Conservation (phyloP, 2,797 vertebrate species). For the Phoeniculus purpureus region DNA sequence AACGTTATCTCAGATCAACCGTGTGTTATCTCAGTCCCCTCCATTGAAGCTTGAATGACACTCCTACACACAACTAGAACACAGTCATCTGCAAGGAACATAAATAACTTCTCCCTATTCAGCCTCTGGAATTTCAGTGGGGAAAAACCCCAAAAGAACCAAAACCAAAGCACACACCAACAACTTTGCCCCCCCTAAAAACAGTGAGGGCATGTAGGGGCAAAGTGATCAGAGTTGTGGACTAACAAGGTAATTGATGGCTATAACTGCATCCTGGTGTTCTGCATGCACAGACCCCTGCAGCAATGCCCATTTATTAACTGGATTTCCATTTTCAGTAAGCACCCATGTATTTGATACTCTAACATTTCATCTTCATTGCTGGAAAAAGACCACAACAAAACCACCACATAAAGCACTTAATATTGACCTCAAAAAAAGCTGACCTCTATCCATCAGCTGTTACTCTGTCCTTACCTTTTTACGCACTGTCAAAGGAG, state of each 20-base stretch:
- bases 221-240: neutral
- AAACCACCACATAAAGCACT: neutral
- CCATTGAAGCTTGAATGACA: neutral
- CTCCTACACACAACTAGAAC: neutral
- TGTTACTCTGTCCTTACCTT: neutral
- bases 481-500: neutral
- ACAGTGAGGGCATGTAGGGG: neutral
- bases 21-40: rapidly evolving
- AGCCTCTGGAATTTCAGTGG: neutral
- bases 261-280: neutral
- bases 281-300: neutral
- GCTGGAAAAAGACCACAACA: neutral
- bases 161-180: too few species aligned
- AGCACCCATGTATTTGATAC: neutral
- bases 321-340: neutral
- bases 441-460: neutral
- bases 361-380: neutral
- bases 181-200: neutral
- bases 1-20: neutral
- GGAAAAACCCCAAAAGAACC: neutral
- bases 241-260: neutral
- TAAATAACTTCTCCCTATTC: neutral
- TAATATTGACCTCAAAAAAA: neutral
- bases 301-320: neutral
- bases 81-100: neutral